Evolutionary conservation across 2,888 invertebrate species (phyloP), one percentile per base, ranked within the genome.

Genomic region (Thyatira batis): DNA sequence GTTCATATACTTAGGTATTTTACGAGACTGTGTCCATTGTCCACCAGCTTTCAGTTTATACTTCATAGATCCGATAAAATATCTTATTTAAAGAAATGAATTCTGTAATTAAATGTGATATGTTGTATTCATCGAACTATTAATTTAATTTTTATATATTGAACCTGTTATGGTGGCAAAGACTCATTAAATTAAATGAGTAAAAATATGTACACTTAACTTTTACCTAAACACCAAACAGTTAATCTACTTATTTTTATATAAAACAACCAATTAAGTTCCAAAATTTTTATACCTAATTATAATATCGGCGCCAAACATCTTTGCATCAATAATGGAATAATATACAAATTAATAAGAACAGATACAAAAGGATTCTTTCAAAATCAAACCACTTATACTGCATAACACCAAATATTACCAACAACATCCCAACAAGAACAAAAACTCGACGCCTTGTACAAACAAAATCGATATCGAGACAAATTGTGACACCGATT

Each of bases 401-500:
- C 39, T 39, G 39, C 39, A 39, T 39, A 17, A 17, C 28, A 20
- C 48, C 17, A 20, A 48, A 45, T 20, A 48, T 17, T 48, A 23
- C 23, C n/a, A 27, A 46, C 13, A 27, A 27, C 3, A 46, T 0
- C 17, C 27, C 25, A 46, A 46, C 6, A 27, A 46, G 8, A 48
- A 17, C 2, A 39, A 48, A 55, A 53, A 57, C 52, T 53, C 43
- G 27, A 57, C 20, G 6, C 48, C 20, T 58, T 57, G 55, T 58
- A n/a, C 57, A 53, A 57, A 56, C 45, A 54, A 53, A 27, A 57
- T 53, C 48, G 50, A 43, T 53, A 49, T 39, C 52, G 49, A 51
- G 48, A 48, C 28, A 53, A 54, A 49, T 17, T 64, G 55, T 61
- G 50, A 71, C 63, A 71, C 52, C 55, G 57, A 62, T 62, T 59